A percentile compares a stretch with the other conserved stretches of the same genome.
Conservation (phyloP, 2,888 invertebrate genomes). For the Drosophila picticornis region DNA sequence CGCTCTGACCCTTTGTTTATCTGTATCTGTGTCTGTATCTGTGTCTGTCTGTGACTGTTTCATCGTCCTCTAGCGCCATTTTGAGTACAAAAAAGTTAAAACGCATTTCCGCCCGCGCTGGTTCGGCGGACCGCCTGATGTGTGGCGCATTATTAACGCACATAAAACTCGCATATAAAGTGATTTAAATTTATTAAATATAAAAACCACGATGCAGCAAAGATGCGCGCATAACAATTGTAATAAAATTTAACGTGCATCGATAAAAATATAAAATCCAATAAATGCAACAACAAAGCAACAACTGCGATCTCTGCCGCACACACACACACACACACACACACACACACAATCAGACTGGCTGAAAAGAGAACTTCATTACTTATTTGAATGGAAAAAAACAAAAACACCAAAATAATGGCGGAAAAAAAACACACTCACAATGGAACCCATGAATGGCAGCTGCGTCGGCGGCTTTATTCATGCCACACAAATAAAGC, state of each 20-base stretch:
- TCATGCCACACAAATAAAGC: slow-evolving; percentile 72
- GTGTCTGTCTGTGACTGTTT: not conserved
- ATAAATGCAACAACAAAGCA: slow-evolving; percentile 68
- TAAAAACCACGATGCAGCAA: slow-evolving; percentile 67
- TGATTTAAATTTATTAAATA: slow-evolving; percentile 81
- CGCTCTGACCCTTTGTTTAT: not conserved
- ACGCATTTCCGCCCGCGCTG: slow-evolving; percentile 16
- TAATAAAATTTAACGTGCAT: slow-evolving; percentile 80
- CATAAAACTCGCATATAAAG: slow-evolving; percentile 80
- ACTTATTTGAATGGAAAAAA: slow-evolving; percentile 71
- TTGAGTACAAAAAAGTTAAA: slow-evolving; percentile 39
- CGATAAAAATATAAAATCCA: slow-evolving; percentile 76
- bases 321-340: slow-evolving; percentile 10
- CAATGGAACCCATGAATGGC: slow-evolving; percentile 58
- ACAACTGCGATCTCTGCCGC: slow-evolving; percentile 29
- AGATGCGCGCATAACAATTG: slow-evolving; percentile 80
- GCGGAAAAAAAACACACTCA: slow-evolving; percentile 42
- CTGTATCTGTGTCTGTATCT: not conserved
- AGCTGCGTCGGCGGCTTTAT: slow-evolving; percentile 47
- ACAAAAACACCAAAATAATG: slow-evolving; percentile 12
- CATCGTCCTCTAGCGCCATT: slow-evolving; percentile 13
- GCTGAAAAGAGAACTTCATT: slow-evolving; percentile 70
- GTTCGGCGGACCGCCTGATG: not conserved
- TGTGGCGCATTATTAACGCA: slow-evolving; percentile 75
- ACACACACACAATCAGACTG: slow-evolving; percentile 3